Percentiles rank a stretch among this genome's conserved stretches.
Evolutionary conservation across 2,797 vertebrate species (phyloP).

Genomic region (Gobionotothen gibberifrons): DNA sequence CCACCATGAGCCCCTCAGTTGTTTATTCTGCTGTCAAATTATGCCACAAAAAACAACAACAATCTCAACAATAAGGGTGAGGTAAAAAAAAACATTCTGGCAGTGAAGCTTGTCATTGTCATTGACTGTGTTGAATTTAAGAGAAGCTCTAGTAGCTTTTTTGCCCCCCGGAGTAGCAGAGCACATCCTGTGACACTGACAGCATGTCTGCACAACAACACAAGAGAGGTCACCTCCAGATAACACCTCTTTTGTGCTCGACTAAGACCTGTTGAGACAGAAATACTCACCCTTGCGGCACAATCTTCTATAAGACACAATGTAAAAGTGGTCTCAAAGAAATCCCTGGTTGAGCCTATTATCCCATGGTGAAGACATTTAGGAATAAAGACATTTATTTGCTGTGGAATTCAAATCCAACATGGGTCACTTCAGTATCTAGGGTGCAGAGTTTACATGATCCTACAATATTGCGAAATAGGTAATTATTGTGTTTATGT

Average conservation of each 20-base stretch:
- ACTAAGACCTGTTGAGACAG: slow-evolving; percentile 11
- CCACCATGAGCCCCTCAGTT: no score
- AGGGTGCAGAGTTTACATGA: no score
- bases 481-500: no score
- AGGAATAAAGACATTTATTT: neutral
- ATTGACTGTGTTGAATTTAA: slow-evolving; percentile 21
- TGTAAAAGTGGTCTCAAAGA: neutral
- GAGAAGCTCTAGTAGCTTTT: slow-evolving; percentile 1
- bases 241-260: slow-evolving; percentile 8
- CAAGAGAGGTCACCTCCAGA: slow-evolving; percentile 23
- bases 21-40: no score
- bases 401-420: neutral
- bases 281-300: slow-evolving; percentile 6
- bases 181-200: slow-evolving; percentile 16
- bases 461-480: no score
- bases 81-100: slow-evolving; percentile 30
- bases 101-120: slow-evolving; percentile 18
- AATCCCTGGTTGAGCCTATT: no score
- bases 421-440: neutral
- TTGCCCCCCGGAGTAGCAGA: slow-evolving; percentile 8
- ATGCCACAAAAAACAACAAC: no score
- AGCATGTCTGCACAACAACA: slow-evolving; percentile 1
- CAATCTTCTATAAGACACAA: slow-evolving; percentile 7
- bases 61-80: slow-evolving; percentile 44
- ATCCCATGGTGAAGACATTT: no score